phyloP scores from a whole-genome alignment of 2,888 invertebrate species.

The Hypomecis punctinalis region DNA sequence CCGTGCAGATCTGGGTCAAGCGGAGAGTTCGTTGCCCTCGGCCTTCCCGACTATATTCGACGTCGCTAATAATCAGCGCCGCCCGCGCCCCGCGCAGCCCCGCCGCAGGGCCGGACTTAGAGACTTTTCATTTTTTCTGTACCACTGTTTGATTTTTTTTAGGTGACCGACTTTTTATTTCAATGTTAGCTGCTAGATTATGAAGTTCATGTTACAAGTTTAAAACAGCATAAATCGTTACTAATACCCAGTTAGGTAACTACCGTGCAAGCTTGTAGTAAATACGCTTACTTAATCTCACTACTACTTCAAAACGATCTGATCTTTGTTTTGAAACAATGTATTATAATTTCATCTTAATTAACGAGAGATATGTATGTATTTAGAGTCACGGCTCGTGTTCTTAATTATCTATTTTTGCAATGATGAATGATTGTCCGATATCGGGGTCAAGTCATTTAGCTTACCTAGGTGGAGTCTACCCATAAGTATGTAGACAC shows the following conservation, averaged over 20 bases:
- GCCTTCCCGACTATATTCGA: slow-evolving; percentile 84
- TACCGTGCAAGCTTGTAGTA: not conserved
- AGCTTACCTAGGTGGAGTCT: slow-evolving; percentile 23
- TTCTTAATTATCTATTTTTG: slow-evolving; percentile 9
- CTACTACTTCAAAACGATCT: too few relatives aligned
- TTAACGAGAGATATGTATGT: not conserved
- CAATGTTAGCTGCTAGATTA: slow-evolving; percentile 19
- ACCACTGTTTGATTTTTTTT: slow-evolving; percentile 32
- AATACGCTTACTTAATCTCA: not conserved
- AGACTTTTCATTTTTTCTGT: slow-evolving; percentile 30
- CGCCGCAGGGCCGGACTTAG: slow-evolving; percentile 59
- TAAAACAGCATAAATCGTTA: slow-evolving; percentile 3
- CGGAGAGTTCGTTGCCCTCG: slow-evolving; percentile 85
- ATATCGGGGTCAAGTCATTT: slow-evolving; percentile 24
- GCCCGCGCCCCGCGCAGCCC: slow-evolving; percentile 46
- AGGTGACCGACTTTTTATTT: slow-evolving; percentile 23
- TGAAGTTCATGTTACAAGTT: slow-evolving; percentile 19
- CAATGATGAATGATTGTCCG: slow-evolving; percentile 14
- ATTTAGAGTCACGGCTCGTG: not conserved
- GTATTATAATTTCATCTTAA: not conserved
- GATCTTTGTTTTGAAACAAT: not conserved
- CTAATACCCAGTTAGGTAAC: not conserved
- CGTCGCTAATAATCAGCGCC: slow-evolving; percentile 75
- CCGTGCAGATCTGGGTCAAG: slow-evolving; percentile 80
- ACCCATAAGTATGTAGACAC: slow-evolving; percentile 28